Evolutionary conservation across 2,113 vertebrate species (phyloP), one percentile per base, ranked within the genome.

Genomic region (Larimichthys crocea): DNA sequence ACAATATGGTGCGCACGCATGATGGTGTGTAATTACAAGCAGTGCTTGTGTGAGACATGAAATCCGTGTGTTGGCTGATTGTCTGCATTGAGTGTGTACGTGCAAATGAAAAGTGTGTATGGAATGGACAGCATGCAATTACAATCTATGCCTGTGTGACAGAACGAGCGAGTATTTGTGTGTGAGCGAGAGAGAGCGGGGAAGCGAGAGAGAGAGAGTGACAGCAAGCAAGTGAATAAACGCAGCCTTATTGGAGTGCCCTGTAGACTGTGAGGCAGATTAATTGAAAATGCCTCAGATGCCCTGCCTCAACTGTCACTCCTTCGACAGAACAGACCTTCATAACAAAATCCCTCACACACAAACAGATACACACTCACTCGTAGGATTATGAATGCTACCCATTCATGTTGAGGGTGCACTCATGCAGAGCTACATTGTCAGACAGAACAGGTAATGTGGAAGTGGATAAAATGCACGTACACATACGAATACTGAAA

Each of bases 281-380:
- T 89, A 88, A 92, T 90, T 91, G 88, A 91, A 89, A 85, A 89
- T 75, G 82, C 61, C 76, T 89, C 76, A 81, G 82, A 85, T 85
- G 76, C 55, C 12, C 69, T 40, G 68, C 1, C 73, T 59, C 72
- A 52, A 83, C 80, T 48, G 17, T 87, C 81, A 79, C 44, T 83
- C 71, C 52, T 22, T n/a, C 50, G 24, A 80, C 35, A 83, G 79
- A 59, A 16, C 10, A 2, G 40, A 80, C 79, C 59, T 26, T 82
- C 74, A 67, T 72, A 74, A 75, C 79, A 68, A 78, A 67, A 70
- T 74, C 64, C 40, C 64, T 75, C 53, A 75, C 69, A 71, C 44
- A 72, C 52, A 56, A 72, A 10, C 60, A 46, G 69, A 63, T 40
- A 74, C 55, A 49, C 20, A 49, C 63, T 52, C 53, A 9, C 69